Percentiles rank a stretch among this genome's conserved stretches.
phyloP scores from a whole-genome alignment of 1,140 invertebrate species.

The Aradophagus sp. region DNA sequence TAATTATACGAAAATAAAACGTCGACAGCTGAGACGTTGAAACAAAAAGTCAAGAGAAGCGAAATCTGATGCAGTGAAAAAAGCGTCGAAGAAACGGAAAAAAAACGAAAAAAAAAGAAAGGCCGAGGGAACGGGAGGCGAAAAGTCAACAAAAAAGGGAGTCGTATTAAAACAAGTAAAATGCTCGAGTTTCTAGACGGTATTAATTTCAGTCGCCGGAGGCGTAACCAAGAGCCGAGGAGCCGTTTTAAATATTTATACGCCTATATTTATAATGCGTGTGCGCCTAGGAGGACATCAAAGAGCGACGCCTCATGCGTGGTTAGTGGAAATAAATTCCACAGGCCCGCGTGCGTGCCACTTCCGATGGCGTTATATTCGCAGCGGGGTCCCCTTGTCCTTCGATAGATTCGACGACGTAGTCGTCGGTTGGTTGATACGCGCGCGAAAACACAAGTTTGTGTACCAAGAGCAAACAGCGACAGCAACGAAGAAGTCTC shows the following conservation, averaged over 20 bases:
- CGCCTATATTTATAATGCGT: constrained; percentile 67
- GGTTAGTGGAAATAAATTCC: constrained; percentile 72
- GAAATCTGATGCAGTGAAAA: too few species aligned
- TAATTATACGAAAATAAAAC: constrained; percentile 16
- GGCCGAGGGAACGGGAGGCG: too few species aligned
- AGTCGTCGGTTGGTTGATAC: constrained; percentile 22
- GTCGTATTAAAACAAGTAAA: neutral
- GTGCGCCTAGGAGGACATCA: constrained; percentile 70
- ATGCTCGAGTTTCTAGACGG: too few species aligned
- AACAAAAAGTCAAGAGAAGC: too few species aligned
- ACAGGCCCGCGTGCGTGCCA: constrained; percentile 32
- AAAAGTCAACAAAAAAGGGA: neutral
- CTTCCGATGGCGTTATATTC: constrained; percentile 33
- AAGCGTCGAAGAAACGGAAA: too few species aligned
- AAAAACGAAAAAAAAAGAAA: too few species aligned
- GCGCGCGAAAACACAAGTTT: constrained; percentile 53
- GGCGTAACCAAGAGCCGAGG: too few species aligned
- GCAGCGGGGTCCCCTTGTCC: constrained; percentile 1
- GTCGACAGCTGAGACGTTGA: neutral
- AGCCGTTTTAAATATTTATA: constrained; percentile 70
- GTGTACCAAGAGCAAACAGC: constrained; percentile 51
- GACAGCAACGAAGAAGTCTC: constrained; percentile 32
- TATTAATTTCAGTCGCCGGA: neutral
- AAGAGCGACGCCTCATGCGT: constrained; percentile 63
- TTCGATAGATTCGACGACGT: constrained; percentile 40